These are phyloP conservation scores for Novumbra hubbsi DNA, from an alignment of 2,797 vertebrate species.

Conservation along the genomic window DNA sequence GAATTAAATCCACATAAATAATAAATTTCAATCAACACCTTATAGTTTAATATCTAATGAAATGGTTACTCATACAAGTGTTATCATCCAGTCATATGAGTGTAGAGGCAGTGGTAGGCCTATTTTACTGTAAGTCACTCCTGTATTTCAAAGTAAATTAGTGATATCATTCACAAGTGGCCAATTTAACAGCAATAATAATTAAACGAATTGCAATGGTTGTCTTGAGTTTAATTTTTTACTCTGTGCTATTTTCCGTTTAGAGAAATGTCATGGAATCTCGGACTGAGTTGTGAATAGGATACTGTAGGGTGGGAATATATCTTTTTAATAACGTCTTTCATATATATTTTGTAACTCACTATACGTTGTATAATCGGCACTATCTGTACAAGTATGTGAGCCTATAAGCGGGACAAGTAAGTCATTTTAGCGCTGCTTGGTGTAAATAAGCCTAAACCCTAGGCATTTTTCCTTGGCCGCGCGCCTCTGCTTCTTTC, in stretches of 20 bases:
- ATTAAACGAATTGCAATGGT: not conserved
- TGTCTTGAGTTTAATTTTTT: not conserved
- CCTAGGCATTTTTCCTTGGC: constrained; percentile 49
- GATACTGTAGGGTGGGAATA: not conserved
- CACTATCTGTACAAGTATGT: not conserved
- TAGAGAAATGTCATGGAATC: not conserved
- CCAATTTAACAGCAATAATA: not conserved
- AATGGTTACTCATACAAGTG: not conserved
- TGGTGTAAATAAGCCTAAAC: constrained; percentile 6
- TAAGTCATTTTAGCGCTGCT: constrained; percentile 7
- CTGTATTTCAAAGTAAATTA: not conserved
- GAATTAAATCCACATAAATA: not conserved
- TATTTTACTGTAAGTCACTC: not conserved
- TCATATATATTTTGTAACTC: not conserved
- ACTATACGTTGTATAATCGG: not conserved
- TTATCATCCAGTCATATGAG: not conserved
- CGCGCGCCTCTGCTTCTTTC: constrained; percentile 66
- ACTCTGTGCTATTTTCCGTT: not conserved
- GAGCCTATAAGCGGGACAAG: too few species aligned
- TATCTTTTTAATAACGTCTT: not conserved
- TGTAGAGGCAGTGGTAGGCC: not conserved
- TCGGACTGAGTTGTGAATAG: not conserved
- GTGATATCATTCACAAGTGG: not conserved
- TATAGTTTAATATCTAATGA: not conserved
- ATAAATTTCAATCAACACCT: not conserved